These are phyloP conservation scores for Megaceryle maxima DNA, from an alignment of 2,113 vertebrate genomes.

Conservation along the genomic window DNA sequence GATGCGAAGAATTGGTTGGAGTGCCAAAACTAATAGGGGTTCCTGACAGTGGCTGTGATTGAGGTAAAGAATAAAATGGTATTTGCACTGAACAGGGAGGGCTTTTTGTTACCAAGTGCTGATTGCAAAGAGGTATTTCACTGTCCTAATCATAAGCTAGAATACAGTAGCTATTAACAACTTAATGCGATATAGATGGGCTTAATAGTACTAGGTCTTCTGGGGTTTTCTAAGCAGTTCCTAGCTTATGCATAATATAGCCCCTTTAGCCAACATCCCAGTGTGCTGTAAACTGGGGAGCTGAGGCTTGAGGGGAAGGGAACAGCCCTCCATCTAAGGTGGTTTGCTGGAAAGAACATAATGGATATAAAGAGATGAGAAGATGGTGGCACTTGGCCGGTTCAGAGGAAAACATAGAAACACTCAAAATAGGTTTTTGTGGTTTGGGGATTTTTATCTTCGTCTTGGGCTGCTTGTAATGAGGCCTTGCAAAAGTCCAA, in stretches of 20 bases:
- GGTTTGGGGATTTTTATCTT: neutral
- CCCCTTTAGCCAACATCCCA: conserved; percentile 17
- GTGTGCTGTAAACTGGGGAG: neutral
- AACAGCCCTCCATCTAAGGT: neutral
- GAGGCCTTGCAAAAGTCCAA: neutral
- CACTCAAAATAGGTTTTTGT: neutral
- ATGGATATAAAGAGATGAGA: neutral
- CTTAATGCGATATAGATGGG: conserved; percentile 64
- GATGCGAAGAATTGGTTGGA: neutral
- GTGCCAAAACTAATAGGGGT: neutral
- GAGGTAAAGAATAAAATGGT: neutral
- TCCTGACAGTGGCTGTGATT: neutral
- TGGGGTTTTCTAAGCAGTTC: conserved; percentile 54
- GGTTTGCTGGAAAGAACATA: neutral
- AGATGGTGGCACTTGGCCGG: neutral
- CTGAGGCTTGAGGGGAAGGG: neutral
- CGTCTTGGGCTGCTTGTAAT: neutral
- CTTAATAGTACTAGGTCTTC: conserved; percentile 52
- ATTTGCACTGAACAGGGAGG: conserved; percentile 14
- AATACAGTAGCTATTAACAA: conserved; percentile 47
- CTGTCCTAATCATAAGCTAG: conserved; percentile 55
- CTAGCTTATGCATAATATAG: conserved; percentile 37
- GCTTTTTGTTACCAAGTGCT: conserved; percentile 39
- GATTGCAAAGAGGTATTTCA: conserved; percentile 34
- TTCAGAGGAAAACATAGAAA: neutral